Evolutionary conservation across 2,797 vertebrate species (phyloP), one percentile per base, ranked within the genome.

Genomic region (Sebastes variabilis): DNA sequence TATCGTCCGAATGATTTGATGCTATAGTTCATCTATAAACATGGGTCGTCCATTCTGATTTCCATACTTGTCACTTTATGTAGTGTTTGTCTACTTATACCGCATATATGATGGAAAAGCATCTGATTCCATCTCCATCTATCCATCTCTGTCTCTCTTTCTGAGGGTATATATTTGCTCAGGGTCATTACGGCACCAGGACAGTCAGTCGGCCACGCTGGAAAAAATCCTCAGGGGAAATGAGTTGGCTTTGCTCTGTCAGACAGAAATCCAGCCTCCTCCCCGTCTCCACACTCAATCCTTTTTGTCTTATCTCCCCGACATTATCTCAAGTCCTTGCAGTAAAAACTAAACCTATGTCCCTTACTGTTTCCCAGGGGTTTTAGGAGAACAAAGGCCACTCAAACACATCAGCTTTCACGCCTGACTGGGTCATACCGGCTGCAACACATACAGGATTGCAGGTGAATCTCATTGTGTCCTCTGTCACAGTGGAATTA

Each of bases 381-480:
- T 38, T 46, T 52, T 64, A 29, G 49, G 70, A 61, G n/a, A 88
- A 84, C 78, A 85, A 84, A 87, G 77, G 68, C 77, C 75, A 61
- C 59, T 80, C 69, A 42, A 72, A 87, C 76, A 86, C 78, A 66
- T 81, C 64, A 85, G 82, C 83, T 84, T 80, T 82, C 82, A 86
- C 9, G 62, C 75, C 80, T 61, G 83, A 80, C 72, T 69, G 80
- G 79, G 36, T 58, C 64, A 8, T 52, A 81, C 55, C 61, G 68
- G 79, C 65, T 78, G 62, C 75, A 18, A 6, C 49, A 66, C 81
- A 64, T 66, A 25, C 54, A 68, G 60, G 42, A 65, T 32, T 74
- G 52, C 88, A 92, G 88, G 85, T 91, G 85, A 87, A 81, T 85
- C 58, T 79, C 56, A 81, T 77, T 66, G 72, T 74, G 54, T 67